Evolutionary conservation across 2,113 vertebrate genomes (phyloP).

Genomic region (Xerus inauris): DNA sequence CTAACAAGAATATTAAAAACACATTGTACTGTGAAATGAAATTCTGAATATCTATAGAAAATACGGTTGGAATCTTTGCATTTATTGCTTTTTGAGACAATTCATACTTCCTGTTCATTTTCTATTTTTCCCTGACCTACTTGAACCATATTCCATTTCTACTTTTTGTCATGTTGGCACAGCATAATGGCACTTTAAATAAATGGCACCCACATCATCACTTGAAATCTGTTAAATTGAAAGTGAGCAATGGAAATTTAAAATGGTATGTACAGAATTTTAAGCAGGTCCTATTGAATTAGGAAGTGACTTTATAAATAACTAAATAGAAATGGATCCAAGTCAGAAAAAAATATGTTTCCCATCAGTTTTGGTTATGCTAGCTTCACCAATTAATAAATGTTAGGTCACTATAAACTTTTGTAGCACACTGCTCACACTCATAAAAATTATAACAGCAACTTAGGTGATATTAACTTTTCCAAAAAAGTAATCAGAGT

Average conservation of each 20-base stretch:
- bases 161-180: background rate
- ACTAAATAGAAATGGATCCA: background rate
- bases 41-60: background rate
- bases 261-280: background rate
- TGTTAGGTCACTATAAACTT: background rate
- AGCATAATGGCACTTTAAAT: background rate
- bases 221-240: background rate
- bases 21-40: background rate
- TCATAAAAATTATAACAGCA: background rate
- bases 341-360: background rate
- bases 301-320: background rate
- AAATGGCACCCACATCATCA: background rate
- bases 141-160: background rate
- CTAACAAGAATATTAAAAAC: background rate
- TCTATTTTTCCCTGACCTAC: background rate
- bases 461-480: background rate
- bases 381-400: background rate
- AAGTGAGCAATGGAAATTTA: background rate
- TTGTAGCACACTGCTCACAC: background rate
- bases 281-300: background rate
- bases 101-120: background rate
- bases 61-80: background rate
- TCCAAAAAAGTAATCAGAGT: background rate
- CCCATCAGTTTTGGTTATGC: background rate
- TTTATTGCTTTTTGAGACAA: background rate